Evolutionary conservation across 2,113 vertebrate species (phyloP), one percentile per base, ranked within the genome.

Genomic region (Ceuthmochares aereus): DNA sequence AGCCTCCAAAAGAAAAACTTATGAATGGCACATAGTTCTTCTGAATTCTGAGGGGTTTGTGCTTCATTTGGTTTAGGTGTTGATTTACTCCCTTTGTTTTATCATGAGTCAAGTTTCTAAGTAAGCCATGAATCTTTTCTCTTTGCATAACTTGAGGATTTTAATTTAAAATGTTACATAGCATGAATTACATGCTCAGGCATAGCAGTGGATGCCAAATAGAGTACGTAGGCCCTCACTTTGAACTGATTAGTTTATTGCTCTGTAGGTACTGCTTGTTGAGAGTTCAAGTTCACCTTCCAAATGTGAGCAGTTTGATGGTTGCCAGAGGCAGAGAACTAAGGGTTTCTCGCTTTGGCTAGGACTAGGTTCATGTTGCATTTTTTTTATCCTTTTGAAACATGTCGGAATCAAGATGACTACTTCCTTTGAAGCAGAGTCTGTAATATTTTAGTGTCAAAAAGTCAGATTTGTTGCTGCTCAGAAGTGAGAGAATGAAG

Each of bases 261-360:
- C 47, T 72, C 19, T 52, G 26, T 75, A 78, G 37, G 32, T 89
- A 29, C 47, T 84, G 43, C 29, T 40, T 84, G 55, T 58, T 62
- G 51, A 34, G 59, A 54, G 37, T 69, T 88, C 85, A 72, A 84
- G 62, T 91, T 95, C 75, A 89, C 72, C 86, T 95, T 90, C 64
- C 55, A 74, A 74, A 58, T 67, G 32, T 2, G 14, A 93, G 30
- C 72, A 56, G 55, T 55, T 77, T 86, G 34, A 59, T 2, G 9
- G 7, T 32, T 69, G 26, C 11, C 6, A 9, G 59, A 54, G n/a
- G 58, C 42, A 27, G 36, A 60, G 26, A n/a, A 75, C 19, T 76
- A 25, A 37, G 6, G 25, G 16, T 54, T 79, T 66, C 34, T 76
- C 79, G 10, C n/a, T 76, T 70, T 82, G 45, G 22, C 17, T 62